Evolutionary conservation across 1,140 invertebrate species (phyloP), one percentile per base, ranked within the genome.

Genomic region (Plectrocnemia conspersa): DNA sequence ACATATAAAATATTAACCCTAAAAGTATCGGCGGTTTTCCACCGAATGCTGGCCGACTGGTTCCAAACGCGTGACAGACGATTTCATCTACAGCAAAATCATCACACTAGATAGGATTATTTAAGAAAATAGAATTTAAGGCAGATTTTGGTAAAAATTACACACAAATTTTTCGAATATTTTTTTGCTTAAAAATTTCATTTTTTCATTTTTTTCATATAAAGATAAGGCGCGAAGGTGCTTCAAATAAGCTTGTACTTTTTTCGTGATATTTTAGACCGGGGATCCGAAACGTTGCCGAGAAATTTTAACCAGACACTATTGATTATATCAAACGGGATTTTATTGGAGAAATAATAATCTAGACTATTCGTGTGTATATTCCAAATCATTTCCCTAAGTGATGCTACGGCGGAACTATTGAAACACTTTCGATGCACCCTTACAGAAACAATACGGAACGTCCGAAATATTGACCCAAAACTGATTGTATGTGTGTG

Each of bases 221-320:
- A 77, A 77, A 79, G 79, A 80, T 82, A 82, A 82, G 79, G 79
- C 79, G 79, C 79, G 79, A 79, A 82, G 79, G 79, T 82, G 79
- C 79, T 81, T 81, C 76, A 79, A 82, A 78, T 79, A 81, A 81
- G 79, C 79, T 82, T 82, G 79, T 82, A 82, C 79, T 82, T 80
- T 80, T 80, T 61, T 79, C 78, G 74, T 81, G 79, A 80, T 79
- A 80, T 68, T 68, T 69, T 70, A 57, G 55, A 57, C 47, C 55
- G 55, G 55, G 53, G 54, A 48, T 52, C 55, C 55, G 55, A 57
- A 49, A 49, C 50, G 45, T 54, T 33, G 46, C 47, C 46, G 32
- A 46, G 58, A 56, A 58, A 64, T 58, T 60, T 63, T 65, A 60
- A 61, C 56, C 29, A 9, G 23, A 27, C 19, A 16, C 22, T 27